A percentile compares a stretch with the other conserved stretches of the same genome.
Evolutionary conservation across 2,797 vertebrate genomes (phyloP).

Genomic region (Enteromius viviparus): DNA sequence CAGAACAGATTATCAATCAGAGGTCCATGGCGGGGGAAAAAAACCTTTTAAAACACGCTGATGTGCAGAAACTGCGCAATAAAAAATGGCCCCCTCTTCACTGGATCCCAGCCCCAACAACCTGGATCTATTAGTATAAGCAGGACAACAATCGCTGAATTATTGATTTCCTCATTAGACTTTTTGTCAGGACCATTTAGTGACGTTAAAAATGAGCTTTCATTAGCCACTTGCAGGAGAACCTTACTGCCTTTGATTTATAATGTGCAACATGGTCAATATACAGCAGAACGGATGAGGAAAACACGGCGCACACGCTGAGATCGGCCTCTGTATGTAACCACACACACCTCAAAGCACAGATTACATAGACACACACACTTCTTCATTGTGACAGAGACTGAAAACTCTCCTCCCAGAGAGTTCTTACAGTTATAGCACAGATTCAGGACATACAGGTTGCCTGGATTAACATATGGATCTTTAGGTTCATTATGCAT

Average conservation of each 20-base stretch:
- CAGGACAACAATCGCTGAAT: conserved; percentile 91
- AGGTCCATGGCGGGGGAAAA: conserved; percentile 35
- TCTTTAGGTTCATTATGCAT: conserved; percentile 19
- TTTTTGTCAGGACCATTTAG: conserved; percentile 98
- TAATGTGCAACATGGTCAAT: conserved; percentile 89
- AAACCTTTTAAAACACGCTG: conserved; percentile 71
- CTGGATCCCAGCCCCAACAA: conserved; percentile 70
- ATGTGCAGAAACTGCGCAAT: conserved; percentile 71
- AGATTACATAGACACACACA: conserved; percentile 45
- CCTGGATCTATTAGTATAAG: conserved; percentile 84
- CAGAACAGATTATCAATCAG: conserved; percentile 67
- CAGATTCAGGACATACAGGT: conserved; percentile 9
- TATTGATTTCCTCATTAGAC: conserved; percentile 92
- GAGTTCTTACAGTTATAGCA: conserved; percentile 27
- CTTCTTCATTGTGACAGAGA: conserved; percentile 45
- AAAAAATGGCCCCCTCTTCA: conserved; percentile 73
- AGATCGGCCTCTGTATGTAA: conserved; percentile 50
- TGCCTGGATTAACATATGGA: conserved; percentile 20
- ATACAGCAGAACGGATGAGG: conserved; percentile 65
- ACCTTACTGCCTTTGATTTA: conserved; percentile 89
- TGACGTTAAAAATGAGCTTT: conserved; percentile 93
- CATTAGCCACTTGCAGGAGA: conserved; percentile 85
- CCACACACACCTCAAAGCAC: conserved; percentile 53
- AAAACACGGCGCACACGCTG: conserved; percentile 57
- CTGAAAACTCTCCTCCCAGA: conserved; percentile 33